Conservation (phyloP, 1,140 invertebrate genomes). For the Gryllus bimaculatus region DNA sequence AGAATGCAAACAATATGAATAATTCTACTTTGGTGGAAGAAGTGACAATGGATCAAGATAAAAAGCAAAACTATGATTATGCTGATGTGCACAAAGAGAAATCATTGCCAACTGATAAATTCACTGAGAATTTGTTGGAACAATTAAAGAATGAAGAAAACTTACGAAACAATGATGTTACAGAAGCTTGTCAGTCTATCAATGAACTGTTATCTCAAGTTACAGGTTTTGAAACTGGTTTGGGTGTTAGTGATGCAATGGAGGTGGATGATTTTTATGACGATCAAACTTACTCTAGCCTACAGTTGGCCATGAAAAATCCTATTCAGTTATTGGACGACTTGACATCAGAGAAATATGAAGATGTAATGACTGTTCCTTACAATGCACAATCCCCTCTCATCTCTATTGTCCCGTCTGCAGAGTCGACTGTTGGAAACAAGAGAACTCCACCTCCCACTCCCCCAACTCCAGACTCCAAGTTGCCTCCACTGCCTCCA, state of each 20-base stretch:
- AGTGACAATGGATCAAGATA: not conserved
- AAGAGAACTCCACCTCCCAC: not conserved
- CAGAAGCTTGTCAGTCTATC: conserved; percentile 42
- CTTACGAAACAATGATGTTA: not conserved
- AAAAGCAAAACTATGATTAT: conserved; percentile 30
- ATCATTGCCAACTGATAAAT: conserved; percentile 21
- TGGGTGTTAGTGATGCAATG: conserved; percentile 27
- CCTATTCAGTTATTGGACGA: conserved; percentile 52
- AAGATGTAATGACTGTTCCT: conserved; percentile 38
- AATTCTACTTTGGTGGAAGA: not conserved
- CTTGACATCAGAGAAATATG: conserved; percentile 40
- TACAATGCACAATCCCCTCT: not conserved
- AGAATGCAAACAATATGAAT: not conserved
- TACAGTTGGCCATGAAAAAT: conserved; percentile 79
- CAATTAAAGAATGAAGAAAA: conserved; percentile 21
- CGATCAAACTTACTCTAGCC: conserved; percentile 69
- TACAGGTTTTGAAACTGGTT: conserved; percentile 48
- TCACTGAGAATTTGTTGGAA: conserved; percentile 11
- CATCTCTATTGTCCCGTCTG: conserved; percentile 3
- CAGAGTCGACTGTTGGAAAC: conserved; percentile 6
- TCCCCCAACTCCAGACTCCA: conserved; percentile 36
- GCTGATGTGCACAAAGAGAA: conserved; percentile 30
- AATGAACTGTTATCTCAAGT: conserved; percentile 61
- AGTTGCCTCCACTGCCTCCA: conserved; percentile 64
- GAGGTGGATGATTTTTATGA: conserved; percentile 52